Evolutionary conservation across 2,888 invertebrate species (phyloP), one percentile per base, ranked within the genome.

Genomic region (Leucophora obtusa): DNA sequence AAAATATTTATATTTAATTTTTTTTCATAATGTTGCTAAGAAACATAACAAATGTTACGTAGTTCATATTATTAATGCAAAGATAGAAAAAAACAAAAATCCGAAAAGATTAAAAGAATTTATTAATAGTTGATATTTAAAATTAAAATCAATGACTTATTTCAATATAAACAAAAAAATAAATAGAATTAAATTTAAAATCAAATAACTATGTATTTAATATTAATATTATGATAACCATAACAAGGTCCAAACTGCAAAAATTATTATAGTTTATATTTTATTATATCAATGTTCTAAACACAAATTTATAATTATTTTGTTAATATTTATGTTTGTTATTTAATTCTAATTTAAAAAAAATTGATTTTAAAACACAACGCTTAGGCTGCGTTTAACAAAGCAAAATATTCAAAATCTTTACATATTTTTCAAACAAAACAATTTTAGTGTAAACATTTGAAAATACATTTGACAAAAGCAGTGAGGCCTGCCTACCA

Each of bases 91-190:
- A 28, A 24, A 21, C 4, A 28, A 28, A 21, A 18, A 24, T 11
- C 9, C 38, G 53, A 70, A 51, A 43, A 43, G 51, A 63, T 28
- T 28, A 47, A 47, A 47, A 14, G 7, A n/a, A 47, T 78, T 68
- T 74, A 70, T 82, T 72, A 62, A 78, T 62, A 80, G 63, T 60
- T 65, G 24, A 66, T 69, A 77, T 59, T 53, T 56, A 58, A 69
- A 62, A 51, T n/a, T 58, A 66, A 59, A 56, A 69, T 15, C 43
- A 72, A 47, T 51, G 33, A 58, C 33, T 53, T 59, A 38, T 79
- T 73, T 72, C 38, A 47, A 18, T 43, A 56, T 15, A 68, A 24
- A 43, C 54, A 56, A 56, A 18, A 63, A 63, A 15, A 28, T n/a
- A 11, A 51, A 51, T 28, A 59, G 28, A 7, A 47, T 47, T 47